A percentile compares a stretch with the other conserved stretches of the same genome.
phyloP scores from a whole-genome alignment of 1,140 invertebrate species.

The Rhopalosiphum maidis region DNA sequence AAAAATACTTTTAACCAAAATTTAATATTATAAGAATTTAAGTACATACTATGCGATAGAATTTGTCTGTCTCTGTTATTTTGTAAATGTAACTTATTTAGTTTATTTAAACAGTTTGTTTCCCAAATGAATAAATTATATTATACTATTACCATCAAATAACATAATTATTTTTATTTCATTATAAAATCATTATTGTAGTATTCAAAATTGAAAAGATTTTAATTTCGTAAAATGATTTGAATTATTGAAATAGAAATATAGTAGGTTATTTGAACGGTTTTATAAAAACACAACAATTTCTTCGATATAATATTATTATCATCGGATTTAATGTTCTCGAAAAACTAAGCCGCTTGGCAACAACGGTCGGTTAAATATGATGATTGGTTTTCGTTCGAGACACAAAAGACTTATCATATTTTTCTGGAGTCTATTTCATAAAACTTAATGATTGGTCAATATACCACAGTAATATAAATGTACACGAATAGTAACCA shows the following conservation, averaged over 20 bases:
- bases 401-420: not conserved
- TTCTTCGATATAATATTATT: slow-evolving; percentile 15
- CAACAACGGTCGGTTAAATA: slow-evolving; percentile 42
- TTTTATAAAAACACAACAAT: not conserved
- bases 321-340: not conserved
- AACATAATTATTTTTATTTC: not conserved
- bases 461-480: not conserved
- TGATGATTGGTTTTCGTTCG: slow-evolving; percentile 41
- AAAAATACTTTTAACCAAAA: not conserved
- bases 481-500: not conserved
- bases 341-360: slow-evolving; percentile 27
- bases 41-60: not conserved
- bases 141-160: not conserved
- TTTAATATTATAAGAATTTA: not conserved
- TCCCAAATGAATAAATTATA: not conserved
- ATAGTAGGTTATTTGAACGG: not conserved
- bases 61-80: not conserved
- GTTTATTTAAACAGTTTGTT: not conserved
- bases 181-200: not conserved
- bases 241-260: not conserved
- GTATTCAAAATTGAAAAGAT: not conserved
- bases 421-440: not conserved
- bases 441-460: not conserved
- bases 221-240: not conserved
- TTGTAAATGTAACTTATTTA: not conserved